phyloP scores from a whole-genome alignment of 2,888 invertebrate genomes.

The Harpalus rufipes region DNA sequence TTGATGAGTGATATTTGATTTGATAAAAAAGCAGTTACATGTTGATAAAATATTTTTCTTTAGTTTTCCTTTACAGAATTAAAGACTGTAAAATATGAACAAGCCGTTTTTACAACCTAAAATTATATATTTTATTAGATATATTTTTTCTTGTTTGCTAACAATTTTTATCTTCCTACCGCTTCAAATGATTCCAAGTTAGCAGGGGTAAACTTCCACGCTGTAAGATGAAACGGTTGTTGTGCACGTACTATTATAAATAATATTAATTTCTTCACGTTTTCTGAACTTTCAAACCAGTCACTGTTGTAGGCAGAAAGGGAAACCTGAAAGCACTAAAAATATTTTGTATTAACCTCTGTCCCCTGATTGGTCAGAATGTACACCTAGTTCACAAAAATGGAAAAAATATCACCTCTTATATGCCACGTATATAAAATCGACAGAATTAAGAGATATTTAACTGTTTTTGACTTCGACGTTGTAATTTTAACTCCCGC shows the following conservation, averaged over 20 bases:
- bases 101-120: conserved; percentile 12
- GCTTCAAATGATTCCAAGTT: conserved; percentile 7
- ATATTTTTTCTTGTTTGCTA: background rate
- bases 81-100: conserved; percentile 36
- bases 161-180: conserved; percentile 7
- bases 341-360: background rate
- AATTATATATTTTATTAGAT: background rate
- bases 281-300: conserved; percentile 33
- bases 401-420: too few relatives aligned
- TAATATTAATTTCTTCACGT: background rate
- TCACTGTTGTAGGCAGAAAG: background rate
- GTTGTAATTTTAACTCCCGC: too few relatives aligned
- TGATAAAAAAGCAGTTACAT: too few relatives aligned
- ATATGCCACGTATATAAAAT: too few relatives aligned
- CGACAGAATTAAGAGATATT: too few relatives aligned
- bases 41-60: background rate
- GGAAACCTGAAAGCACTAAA: conserved; percentile 17
- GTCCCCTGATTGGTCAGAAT: too few relatives aligned
- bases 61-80: conserved; percentile 34
- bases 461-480: too few relatives aligned
- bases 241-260: conserved; percentile 22
- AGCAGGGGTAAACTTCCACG: conserved; percentile 19
- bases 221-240: conserved; percentile 20
- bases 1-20: too few relatives aligned
- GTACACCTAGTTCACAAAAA: too few relatives aligned